Percentiles rank a stretch among this genome's conserved stretches.
These are phyloP conservation scores for Fragum sueziense DNA, from an alignment of 2,888 invertebrate species.

Conservation along the genomic window DNA sequence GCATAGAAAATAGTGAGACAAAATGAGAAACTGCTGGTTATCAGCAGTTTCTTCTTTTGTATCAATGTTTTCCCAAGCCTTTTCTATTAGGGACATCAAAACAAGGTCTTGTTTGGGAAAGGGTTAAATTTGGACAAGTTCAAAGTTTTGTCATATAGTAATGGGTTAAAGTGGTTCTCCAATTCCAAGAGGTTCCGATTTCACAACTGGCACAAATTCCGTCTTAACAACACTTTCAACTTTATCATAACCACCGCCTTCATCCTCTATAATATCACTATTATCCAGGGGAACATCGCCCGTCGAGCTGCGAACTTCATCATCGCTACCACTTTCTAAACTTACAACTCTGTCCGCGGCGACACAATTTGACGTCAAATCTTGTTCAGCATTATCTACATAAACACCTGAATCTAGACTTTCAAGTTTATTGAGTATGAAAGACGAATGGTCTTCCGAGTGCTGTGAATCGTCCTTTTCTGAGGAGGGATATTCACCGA, in stretches of 20 bases:
- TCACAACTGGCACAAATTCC: neutral
- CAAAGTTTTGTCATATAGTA: too few relatives aligned
- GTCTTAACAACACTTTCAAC: neutral
- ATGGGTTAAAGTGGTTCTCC: too few relatives aligned
- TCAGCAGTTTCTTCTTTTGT: too few relatives aligned
- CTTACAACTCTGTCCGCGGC: neutral
- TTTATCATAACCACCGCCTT: neutral
- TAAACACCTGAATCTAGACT: neutral
- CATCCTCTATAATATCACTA: constrained; percentile 14
- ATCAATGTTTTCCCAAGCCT: too few relatives aligned
- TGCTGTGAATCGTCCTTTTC: neutral
- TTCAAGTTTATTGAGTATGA: neutral
- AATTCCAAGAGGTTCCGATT: neutral
- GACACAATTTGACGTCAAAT: neutral
- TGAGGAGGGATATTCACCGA: neutral
- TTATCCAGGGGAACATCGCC: constrained; percentile 28
- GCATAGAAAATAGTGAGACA: too few relatives aligned
- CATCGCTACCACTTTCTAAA: constrained; percentile 29
- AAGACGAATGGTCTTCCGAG: neutral
- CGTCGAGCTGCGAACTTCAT: constrained; percentile 40
- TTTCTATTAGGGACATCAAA: too few relatives aligned
- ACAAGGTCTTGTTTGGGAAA: too few relatives aligned
- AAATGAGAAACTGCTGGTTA: too few relatives aligned
- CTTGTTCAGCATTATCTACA: constrained; percentile 5
- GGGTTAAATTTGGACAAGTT: too few relatives aligned